A percentile compares a stretch with the other conserved stretches of the same genome.
Evolutionary conservation across 2,113 vertebrate species (phyloP).

Genomic region (Tonatia bakeri): DNA sequence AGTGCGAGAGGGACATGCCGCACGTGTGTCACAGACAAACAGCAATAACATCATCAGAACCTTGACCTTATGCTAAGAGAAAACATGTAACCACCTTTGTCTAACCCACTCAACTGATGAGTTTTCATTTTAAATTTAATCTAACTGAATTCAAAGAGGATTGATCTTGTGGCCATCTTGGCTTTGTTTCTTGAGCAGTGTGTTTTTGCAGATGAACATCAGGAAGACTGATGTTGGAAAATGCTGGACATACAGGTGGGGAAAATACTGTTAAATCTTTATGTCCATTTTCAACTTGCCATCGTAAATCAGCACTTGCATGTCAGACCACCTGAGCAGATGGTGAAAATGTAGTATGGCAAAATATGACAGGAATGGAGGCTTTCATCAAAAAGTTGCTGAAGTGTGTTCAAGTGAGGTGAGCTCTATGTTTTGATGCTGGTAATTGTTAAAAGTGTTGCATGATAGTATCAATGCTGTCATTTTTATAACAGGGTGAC

Average conservation of each 20-base stretch:
- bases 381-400: not conserved
- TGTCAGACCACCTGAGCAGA: not conserved
- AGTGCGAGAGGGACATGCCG: not conserved
- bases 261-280: not conserved
- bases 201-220: not conserved
- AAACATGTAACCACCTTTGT: not conserved
- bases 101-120: not conserved
- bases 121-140: not conserved
- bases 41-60: not conserved
- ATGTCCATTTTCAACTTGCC: not conserved
- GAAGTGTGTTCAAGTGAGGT: not conserved
- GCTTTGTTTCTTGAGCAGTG: not conserved
- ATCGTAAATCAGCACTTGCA: not conserved
- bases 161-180: not conserved
- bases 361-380: not conserved
- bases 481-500: not conserved
- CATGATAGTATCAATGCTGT: not conserved
- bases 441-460: not conserved
- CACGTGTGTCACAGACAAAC: no score
- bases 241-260: not conserved
- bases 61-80: not conserved
- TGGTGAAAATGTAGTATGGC: not conserved
- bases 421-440: not conserved
- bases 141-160: not conserved
- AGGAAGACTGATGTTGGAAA: not conserved